Evolutionary conservation across 1,140 invertebrate species (phyloP).

Genomic region (Eriocheir sinensis): DNA sequence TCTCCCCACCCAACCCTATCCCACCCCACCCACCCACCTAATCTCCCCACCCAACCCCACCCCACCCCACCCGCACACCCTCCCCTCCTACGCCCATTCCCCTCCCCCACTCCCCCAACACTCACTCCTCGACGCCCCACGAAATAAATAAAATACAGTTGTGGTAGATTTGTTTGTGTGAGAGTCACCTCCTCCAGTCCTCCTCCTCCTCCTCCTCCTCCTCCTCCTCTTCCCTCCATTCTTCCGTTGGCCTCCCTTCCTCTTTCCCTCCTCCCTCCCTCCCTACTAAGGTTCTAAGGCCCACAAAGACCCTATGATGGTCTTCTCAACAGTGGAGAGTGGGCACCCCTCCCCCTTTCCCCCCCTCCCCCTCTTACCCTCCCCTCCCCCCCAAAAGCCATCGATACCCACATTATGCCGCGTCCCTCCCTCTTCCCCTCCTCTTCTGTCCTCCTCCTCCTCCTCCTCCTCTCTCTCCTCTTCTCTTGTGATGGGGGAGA

Average conservation of each 20-base stretch:
- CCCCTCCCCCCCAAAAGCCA: neutral
- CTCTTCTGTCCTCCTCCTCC: too few relatives aligned
- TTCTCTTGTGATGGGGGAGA: neutral
- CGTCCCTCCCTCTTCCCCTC: neutral
- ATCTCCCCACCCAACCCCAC: too few relatives aligned
- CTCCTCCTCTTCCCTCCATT: neutral
- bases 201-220: neutral
- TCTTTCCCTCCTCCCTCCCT: neutral
- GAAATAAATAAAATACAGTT: constrained; percentile 19
- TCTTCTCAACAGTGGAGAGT: constrained; percentile 19
- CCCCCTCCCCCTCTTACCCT: too few relatives aligned
- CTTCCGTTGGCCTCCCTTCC: neutral
- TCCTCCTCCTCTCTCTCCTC: neutral
- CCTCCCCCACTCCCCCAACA: neutral
- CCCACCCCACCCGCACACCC: too few relatives aligned
- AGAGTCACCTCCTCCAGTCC: neutral
- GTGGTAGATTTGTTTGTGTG: constrained; percentile 24
- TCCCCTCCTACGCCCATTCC: too few relatives aligned
- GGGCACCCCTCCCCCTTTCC: neutral
- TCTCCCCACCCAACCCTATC: too few relatives aligned
- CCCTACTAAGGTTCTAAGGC: neutral
- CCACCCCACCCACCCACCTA: too few relatives aligned
- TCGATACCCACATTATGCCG: neutral
- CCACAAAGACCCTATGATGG: constrained; percentile 9
- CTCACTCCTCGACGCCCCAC: neutral